phyloP scores from a whole-genome alignment of 1,140 invertebrate species.

The Aphaenogaster rudis region DNA sequence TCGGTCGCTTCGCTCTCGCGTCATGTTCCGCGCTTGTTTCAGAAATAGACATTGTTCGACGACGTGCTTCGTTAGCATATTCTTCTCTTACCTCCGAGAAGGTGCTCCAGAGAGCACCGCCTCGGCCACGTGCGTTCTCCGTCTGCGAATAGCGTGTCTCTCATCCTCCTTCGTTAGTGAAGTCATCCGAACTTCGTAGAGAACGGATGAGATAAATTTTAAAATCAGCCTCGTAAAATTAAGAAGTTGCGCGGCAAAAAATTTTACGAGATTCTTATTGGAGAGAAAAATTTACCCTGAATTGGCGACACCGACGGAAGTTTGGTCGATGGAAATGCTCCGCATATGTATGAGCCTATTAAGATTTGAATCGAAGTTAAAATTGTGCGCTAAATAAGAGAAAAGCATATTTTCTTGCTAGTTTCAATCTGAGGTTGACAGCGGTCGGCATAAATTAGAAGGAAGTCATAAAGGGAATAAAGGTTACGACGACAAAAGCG shows the following conservation, averaged over 20 bases:
- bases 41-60: constrained; percentile 65
- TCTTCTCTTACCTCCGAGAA: constrained; percentile 27
- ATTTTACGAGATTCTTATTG: constrained; percentile 16
- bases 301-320: neutral
- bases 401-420: neutral
- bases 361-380: constrained; percentile 9
- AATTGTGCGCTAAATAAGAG: neutral
- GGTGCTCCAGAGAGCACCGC: neutral
- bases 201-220: constrained; percentile 13
- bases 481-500: neutral
- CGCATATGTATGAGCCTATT: neutral
- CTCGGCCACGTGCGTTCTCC: neutral
- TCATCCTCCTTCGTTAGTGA: neutral
- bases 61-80: constrained; percentile 59
- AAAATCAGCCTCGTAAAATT: neutral
- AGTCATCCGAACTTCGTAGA: constrained; percentile 3
- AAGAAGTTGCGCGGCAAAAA: neutral
- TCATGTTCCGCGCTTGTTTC: constrained; percentile 53
- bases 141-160: neutral
- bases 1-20: constrained; percentile 30
- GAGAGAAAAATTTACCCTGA: neutral
- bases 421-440: neutral
- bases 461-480: neutral
- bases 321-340: neutral
- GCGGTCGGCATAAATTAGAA: neutral